Evolutionary conservation across 1,140 invertebrate species (phyloP).

Genomic region (Lutraria rhynchaena): DNA sequence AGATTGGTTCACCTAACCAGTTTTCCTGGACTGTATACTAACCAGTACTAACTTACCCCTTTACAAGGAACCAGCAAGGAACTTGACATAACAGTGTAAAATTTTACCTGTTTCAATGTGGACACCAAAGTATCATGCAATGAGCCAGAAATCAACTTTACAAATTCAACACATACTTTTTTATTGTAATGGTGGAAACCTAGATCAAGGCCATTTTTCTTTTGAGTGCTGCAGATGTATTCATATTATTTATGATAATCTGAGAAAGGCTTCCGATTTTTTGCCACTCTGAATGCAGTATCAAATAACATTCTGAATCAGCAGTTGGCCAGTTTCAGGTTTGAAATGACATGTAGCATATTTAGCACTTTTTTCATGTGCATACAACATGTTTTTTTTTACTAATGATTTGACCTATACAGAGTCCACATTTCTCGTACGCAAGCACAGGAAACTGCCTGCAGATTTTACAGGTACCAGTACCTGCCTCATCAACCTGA

Average conservation of each 20-base stretch:
- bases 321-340: not conserved
- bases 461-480: not conserved
- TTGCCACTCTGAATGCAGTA: no score
- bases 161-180: no score
- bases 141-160: no score
- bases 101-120: not conserved
- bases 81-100: conserved; percentile 13
- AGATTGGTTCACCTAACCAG: no score
- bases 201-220: no score
- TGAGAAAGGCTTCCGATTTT: no score
- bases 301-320: not conserved
- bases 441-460: not conserved
- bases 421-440: conserved; percentile 3
- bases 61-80: no score
- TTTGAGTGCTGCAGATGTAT: no score
- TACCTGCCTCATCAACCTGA: not conserved
- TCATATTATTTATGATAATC: no score
- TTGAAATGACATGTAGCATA: conserved; percentile 11
- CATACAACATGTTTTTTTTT: conserved; percentile 13
- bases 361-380: conserved; percentile 33
- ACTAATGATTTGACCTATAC: not conserved
- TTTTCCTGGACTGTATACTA: no score
- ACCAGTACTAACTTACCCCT: no score
- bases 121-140: not conserved
- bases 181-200: no score